Evolutionary conservation across 2,113 vertebrate species (phyloP), one percentile per base, ranked within the genome.

Genomic region (Camelus dromedarius): DNA sequence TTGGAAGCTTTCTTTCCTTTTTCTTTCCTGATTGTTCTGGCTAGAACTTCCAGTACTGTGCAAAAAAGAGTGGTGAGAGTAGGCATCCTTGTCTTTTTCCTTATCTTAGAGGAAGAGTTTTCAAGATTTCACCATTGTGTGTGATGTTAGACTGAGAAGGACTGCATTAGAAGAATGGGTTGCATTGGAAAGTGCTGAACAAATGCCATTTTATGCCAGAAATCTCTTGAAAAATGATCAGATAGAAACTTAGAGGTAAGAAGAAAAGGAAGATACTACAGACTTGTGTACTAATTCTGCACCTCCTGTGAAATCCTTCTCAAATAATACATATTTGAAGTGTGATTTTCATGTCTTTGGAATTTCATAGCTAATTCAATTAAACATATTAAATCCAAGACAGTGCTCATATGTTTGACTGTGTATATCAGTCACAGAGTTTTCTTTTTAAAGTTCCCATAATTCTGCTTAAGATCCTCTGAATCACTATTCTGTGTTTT

Each of bases 361-460:
- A 82, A 76, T 84, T 70, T 96, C 30, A 64, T 72, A 88, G 67
- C 76, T 92, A 88, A 87, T 62, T 82, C 38, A 82, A 92, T 90
- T 95, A 82, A 73, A 64, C 64, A 72, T 56, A 86, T 56, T n/a
- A 64, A 85, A 79, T 87, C 15, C 2, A 85, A 72, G 32, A 24
- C 2, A 42, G 38, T 56, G 64, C 9, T 85, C 30, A 52, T 56
- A 67, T 88, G 42, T 81, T 85, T 75, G 52, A 66, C 30, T 66
- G 1, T 56, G 20, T 60, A 52, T 83, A 52, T 83, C 92, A 30
- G 62, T 72, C 26, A 76, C 3, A 58, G 9, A 77, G 24, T 89
- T 90, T 96, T 82, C 28, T 66, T 66, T 56, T 56, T 60, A 60
- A 76, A 30, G 38, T 54, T 77, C 14, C 24, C 10, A 56, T 56